Evolutionary conservation across 2,797 vertebrate species (phyloP).

Genomic region (Fundulus diaphanus): DNA sequence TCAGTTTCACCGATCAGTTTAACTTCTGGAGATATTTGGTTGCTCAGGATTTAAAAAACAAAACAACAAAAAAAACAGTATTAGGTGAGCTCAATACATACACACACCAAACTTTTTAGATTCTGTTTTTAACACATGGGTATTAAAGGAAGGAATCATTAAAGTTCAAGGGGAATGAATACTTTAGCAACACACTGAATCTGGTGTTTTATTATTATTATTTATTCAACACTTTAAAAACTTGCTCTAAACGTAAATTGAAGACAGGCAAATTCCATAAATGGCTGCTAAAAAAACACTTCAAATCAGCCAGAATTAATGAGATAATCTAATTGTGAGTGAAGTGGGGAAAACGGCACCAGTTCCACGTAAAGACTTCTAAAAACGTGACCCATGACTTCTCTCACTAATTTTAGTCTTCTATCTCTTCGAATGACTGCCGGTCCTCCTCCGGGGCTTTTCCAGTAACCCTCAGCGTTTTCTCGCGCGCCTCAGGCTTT

Average conservation of each 20-base stretch:
- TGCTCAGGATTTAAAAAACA: no score
- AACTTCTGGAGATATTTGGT: no score
- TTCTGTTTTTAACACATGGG: background rate
- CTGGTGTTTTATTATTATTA: background rate
- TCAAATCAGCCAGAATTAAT: no score
- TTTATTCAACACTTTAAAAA: no score
- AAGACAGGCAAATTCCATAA: no score
- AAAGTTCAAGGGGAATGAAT: background rate
- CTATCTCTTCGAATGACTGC: background rate
- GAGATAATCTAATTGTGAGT: background rate
- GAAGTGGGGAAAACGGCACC: background rate
- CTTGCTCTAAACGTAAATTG: no score
- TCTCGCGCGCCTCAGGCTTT: background rate
- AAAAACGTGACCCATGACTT: background rate
- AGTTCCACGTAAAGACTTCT: background rate
- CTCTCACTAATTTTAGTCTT: background rate
- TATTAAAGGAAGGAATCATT: background rate
- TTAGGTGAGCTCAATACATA: background rate
- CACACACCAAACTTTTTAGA: background rate
- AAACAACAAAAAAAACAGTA: no score
- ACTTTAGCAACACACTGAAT: no score
- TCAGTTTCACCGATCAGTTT: no score
- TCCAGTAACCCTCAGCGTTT: background rate
- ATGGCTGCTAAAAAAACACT: no score
- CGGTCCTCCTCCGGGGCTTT: constrained; percentile 22